Evolutionary conservation across 2,888 invertebrate species (phyloP), one percentile per base, ranked within the genome.

Genomic region (Leuctra nigra): DNA sequence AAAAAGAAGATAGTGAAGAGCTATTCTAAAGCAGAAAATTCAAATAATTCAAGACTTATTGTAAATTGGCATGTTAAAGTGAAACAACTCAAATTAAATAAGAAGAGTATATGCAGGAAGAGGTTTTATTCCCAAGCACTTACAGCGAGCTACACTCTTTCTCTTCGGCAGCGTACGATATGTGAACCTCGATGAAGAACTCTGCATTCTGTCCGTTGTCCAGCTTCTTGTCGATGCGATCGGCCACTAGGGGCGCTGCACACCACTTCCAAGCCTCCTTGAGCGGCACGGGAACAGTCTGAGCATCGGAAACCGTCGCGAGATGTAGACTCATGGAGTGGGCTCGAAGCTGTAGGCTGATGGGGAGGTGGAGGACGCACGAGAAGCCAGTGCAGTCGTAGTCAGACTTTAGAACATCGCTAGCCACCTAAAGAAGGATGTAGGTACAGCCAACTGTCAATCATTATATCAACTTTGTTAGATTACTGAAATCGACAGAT

Each of bases 261-360:
- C 36, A 77, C 75, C 84, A 82, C 70, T 91, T 91, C 80, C 89
- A 90, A 0, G 85, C 83, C 68, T 91, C 89, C 68, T 92, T 93
- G 1, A 87, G 68, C 0, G 83, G 74, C 2, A 47, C 35, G 23
- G 4, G 23, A 54, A n/a, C 52, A 44, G 46, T 50, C 16, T 13
- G 75, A 0, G 68, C 65, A 0, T 80, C 75, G 64, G 82, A 82
- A 59, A 77, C 74, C 1, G 79, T 72, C 11, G 73, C 69, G 13
- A 90, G 67, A 6, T 75, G 75, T 53, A 84, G 70, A 65, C 79
- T 74, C 63, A 90, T 73, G 0, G 82, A 78, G 54, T 82, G 77
- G 64, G 88, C 87, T 52, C 89, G 75, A 1, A 91, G 66, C 53
- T 81, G 73, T 6, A 84, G 73, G 1, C 81, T 73, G 55, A 84